Base-by-base conservation (phyloP, 2,113 vertebrate genomes). In the Phoxinus phoxinus region DNA sequence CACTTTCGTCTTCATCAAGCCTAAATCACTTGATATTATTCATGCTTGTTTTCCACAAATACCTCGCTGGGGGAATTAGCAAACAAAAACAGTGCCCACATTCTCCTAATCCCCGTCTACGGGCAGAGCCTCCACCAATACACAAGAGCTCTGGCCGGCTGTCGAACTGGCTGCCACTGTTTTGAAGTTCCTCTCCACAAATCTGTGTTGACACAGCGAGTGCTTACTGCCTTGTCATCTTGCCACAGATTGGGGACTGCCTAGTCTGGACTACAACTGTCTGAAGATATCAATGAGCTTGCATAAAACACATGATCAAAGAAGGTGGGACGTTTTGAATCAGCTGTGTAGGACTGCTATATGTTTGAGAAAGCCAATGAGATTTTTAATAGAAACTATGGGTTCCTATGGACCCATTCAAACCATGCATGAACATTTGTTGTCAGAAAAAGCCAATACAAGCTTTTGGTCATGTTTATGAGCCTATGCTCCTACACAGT, bases 81-180 rank as follows among this genome's bases (percentile, higher is more conserved):
- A 92, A 94, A 94, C 93, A 93, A 95, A 94, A 95, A 94, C 94
- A 93, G 93, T 92, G 93, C 89, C 90, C 91, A 91, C 91, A 91
- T 89, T 71, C 92, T 93, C 91, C 91, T 93, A 94, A 95, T 95
- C 94, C 94, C 89, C 81, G 83, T 93, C 93, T 93, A 90, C 89
- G 90, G 56, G 93, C 90, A 88, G 80, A 95, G 93, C 67, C 93
- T 93, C 92, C 90, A 90, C 91, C 92, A 93, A 94, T 93, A 91
- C 92, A 92, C 93, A 91, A 35, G 92, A 92, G 93, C 94, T 92
- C 90, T 87, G 92, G 89, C 91, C 87, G 91, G 89, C 93, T 93
- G 93, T 90, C 92, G 91, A 93, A 91, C 93, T 77, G 93, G 90
- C 92, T 93, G 92, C 94, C 93, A 93, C 92, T 92, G 92, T 93